Evolutionary conservation across 1,140 invertebrate genomes (phyloP), one percentile per base, ranked within the genome.

Genomic region (Augochlora pura): DNA sequence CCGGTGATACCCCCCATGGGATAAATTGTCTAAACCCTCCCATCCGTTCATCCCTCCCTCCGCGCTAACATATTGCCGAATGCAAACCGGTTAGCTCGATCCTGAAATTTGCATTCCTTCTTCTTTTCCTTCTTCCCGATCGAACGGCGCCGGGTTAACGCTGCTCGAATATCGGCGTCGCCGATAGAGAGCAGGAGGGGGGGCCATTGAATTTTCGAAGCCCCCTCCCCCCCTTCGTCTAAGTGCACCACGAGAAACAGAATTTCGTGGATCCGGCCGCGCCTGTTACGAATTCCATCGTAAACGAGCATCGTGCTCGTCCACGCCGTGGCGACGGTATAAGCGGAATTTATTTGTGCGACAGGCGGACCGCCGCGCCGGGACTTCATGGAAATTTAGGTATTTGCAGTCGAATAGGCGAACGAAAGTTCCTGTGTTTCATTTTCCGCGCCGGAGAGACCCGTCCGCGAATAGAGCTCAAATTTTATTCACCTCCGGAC

Each of bases 1-100:
- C 69, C 67, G 21, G 71, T 57, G 46, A 70, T 78, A 70, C 85
- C 82, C 83, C 85, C 82, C 83, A 49, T 81, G 77, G 86, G 81
- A 88, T 87, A 83, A 87, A 88, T 87, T 86, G 79, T 75, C 65
- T 54, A 76, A 76, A 32, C 73, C 38, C 38, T 21, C 21, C 39
- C 39, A 21, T 59, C 59, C 46, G 62, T 77, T 74, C 72, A 42
- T 27, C 49, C 25, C n/a, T 27, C 32, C 27, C 62, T 38, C 38
- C 59, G 46, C 27, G 10, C 49, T 16, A 85, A 70, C 66, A 74
- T 81, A 70, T 80, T 74, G 77, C 49, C 73, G 69, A 86, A 86
- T 72, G 60, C 39, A 27, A 73, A 80, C 67, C 60, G 75, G 80
- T 84, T 77, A 80, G 73, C 27, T 63, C 76, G 72, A 86, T 71